Evolutionary conservation across 2,888 invertebrate genomes (phyloP).

Genomic region (Leptopilina drosophilae): DNA sequence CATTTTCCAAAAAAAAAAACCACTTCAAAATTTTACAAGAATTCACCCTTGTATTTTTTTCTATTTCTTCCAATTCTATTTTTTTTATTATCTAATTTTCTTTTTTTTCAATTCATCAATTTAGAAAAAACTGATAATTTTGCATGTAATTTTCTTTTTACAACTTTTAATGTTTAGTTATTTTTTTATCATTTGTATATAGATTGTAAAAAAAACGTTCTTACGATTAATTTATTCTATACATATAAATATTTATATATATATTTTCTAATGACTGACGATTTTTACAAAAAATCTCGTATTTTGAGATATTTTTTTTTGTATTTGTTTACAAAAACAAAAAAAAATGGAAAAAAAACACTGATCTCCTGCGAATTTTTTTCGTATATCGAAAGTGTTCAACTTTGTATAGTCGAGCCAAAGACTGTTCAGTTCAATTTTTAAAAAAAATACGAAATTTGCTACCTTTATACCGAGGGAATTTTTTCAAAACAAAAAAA

Average conservation of each 20-base stretch:
- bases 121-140: too few species aligned
- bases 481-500: not conserved
- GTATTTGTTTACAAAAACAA: not conserved
- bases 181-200: conserved; percentile 50
- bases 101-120: too few species aligned
- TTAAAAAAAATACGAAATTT: not conserved
- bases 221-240: conserved; percentile 54
- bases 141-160: not conserved
- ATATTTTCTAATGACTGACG: conserved; percentile 2
- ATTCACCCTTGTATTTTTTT: conserved; percentile 21
- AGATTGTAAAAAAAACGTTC: conserved; percentile 47
- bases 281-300: conserved; percentile 16
- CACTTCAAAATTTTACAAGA: not conserved
- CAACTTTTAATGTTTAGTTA: conserved; percentile 40
- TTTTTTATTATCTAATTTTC: too few species aligned
- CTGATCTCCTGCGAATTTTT: conserved; percentile 35
- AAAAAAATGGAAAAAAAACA: not conserved
- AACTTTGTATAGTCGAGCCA: conserved; percentile 21
- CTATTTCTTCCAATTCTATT: too few species aligned
- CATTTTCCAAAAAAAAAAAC: not conserved
- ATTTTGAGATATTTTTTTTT: conserved; percentile 22
- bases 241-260: too few species aligned
- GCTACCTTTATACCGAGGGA: conserved; percentile 12
- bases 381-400: conserved; percentile 33
- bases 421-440: conserved; percentile 32